These are phyloP conservation scores for Hippoglossus hippoglossus DNA, from an alignment of 2,797 vertebrate genomes.

Conservation along the genomic window DNA sequence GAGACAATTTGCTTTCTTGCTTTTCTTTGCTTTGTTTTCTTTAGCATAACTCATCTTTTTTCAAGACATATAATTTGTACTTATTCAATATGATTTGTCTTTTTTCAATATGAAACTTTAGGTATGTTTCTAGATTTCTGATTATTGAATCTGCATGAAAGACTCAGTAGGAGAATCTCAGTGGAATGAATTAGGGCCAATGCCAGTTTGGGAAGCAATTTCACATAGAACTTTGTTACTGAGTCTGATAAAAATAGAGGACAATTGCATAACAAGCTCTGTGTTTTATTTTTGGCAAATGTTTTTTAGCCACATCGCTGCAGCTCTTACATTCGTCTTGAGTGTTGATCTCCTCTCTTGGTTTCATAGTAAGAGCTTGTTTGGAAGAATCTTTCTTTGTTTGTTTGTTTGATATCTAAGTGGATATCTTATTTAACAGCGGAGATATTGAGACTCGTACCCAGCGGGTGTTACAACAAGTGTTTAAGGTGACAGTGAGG, in stretches of 20 bases:
- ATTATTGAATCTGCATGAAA: conserved; percentile 7
- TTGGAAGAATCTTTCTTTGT: conserved; percentile 3
- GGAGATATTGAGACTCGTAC: conserved; percentile 39
- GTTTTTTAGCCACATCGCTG: not conserved
- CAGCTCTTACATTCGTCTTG: not conserved
- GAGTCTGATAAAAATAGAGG: not conserved
- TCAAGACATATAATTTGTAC: not conserved
- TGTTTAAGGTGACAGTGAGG: conserved; percentile 63
- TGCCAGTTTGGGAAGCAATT: not conserved
- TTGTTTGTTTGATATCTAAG: not conserved
- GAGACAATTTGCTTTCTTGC: not conserved
- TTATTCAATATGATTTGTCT: not conserved
- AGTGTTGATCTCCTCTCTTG: not conserved
- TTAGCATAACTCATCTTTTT: not conserved
- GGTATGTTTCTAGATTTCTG: not conserved
- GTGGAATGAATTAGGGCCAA: not conserved
- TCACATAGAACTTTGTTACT: not conserved
- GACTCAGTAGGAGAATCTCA: not conserved
- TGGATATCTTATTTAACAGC: conserved; percentile 32
- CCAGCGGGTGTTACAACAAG: conserved; percentile 59
- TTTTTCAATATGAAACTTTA: too few species aligned
- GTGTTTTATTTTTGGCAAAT: not conserved
- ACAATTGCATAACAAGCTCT: not conserved
- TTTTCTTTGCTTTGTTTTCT: conserved; percentile 14
- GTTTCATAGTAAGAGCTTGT: conserved; percentile 1